Conservation (phyloP, 2,888 invertebrate species). For the Hybos culiciformis region DNA sequence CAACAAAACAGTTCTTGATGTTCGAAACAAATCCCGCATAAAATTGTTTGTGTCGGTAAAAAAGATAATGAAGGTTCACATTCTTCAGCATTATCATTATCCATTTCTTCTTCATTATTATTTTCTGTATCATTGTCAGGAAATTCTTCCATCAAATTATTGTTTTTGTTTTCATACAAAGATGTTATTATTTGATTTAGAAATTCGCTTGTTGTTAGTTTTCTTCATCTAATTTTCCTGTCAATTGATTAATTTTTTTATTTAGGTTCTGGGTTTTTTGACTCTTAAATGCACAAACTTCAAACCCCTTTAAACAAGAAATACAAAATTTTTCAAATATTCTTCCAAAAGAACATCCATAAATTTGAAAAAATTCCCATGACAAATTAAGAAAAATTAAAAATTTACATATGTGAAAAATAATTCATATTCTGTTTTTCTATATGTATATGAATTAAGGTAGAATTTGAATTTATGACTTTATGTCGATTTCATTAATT, state of each 20-base stretch:
- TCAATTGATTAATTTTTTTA: background rate
- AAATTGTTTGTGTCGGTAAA: no score
- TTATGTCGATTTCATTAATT: no score
- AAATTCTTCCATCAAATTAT: background rate
- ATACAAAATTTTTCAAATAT: background rate
- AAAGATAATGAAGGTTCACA: background rate
- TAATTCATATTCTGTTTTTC: no score
- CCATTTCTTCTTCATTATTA: background rate
- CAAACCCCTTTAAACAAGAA: background rate
- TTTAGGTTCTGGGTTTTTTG: background rate
- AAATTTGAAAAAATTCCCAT: background rate
- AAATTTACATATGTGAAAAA: no score
- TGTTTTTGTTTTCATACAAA: background rate
- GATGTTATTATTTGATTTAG: background rate
- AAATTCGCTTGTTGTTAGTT: background rate
- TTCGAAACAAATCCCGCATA: background rate
- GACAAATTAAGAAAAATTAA: no score
- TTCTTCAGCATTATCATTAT: background rate
- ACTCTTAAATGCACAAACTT: background rate
- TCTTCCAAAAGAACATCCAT: background rate
- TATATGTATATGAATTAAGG: no score
- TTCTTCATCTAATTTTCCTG: background rate
- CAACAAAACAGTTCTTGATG: background rate
- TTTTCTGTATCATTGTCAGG: no score
- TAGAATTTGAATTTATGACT: no score